Base-by-base conservation (phyloP, 2,888 invertebrate species). In the Sphinx pinastri region DNA sequence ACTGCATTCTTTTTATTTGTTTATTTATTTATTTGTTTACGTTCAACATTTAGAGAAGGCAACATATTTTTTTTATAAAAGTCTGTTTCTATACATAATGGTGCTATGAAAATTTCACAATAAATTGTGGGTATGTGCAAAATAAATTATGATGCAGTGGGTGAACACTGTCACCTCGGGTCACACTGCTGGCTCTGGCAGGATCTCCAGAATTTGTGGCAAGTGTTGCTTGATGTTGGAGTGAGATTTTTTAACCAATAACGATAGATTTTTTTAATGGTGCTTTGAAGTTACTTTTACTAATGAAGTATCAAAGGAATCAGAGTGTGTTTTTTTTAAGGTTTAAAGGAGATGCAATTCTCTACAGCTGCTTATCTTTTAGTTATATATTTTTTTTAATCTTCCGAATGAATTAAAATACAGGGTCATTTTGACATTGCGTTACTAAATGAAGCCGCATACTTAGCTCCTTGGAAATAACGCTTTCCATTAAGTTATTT, bases 121-220 rank as follows among this genome's bases (percentile, higher is more conserved):
- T 12, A 19, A 6, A 13, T 49, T 47, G 10, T 59, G 3, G 2
- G 16, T 54, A 54, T 12, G 19, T 63, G 19, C 19, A 63, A 13
- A 49, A 19, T 63, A 49, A 16, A 49, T 63, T 47, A 13, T 49
- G 63, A 19, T 25, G 13, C 63, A 63, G 63, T 19, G 49, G 19
- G 63, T 19, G 47, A 13, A 47, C 13, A 49, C 63, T 63, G 49
- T 13, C 60, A 45, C n/a, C 11, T 19, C 49, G 63, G 19, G 49
- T 19, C 49, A 63, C 63, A 63, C 8, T 49, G 63, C 47, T 47
- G 63, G 63, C 47, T 49, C 63, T 63, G 16, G 47, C 19, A 19
- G 49, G 47, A 19, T 13, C 63, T 49, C 7, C 63, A 49, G 13
- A 63, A 63, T 49, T 3, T 49, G 4, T 63, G 63, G 63, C 63